phyloP scores from a whole-genome alignment of 2,888 invertebrate species.

The Xestobium rufovillosum region DNA sequence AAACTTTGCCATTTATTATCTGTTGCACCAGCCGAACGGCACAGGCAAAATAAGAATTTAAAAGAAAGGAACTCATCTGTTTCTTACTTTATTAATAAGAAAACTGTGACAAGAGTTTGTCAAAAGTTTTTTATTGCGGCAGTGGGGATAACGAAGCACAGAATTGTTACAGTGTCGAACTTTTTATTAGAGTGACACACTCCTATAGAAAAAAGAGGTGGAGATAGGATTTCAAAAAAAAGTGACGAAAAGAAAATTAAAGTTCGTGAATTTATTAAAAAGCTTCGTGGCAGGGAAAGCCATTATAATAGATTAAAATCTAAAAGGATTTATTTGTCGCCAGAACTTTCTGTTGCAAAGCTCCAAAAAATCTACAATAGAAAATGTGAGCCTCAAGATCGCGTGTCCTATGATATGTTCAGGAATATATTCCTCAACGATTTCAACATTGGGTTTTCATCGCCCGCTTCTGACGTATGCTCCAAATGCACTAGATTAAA shows the following conservation, averaged over 20 bases:
- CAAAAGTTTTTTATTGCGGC: constrained; percentile 7
- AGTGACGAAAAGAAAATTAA: background rate
- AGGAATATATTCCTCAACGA: constrained; percentile 16
- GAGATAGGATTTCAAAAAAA: background rate
- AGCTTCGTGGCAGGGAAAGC: background rate
- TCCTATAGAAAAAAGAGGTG: background rate
- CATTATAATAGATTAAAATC: constrained; percentile 1
- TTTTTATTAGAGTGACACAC: background rate
- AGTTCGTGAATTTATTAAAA: background rate
- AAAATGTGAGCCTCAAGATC: constrained; percentile 22
- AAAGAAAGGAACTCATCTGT: constrained; percentile 8
- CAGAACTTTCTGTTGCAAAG: constrained; percentile 11
- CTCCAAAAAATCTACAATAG: constrained; percentile 26
- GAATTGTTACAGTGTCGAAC: constrained; percentile 1
- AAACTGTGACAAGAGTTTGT: constrained; percentile 9
- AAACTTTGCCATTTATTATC: constrained; percentile 7
- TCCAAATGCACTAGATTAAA: constrained; percentile 15
- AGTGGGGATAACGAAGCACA: background rate
- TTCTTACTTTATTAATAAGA: constrained; percentile 5
- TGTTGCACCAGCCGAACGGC: constrained; percentile 5
- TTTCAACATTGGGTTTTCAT: constrained; percentile 23
- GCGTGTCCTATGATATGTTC: constrained; percentile 21
- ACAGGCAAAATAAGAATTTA: constrained; percentile 2
- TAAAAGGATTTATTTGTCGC: background rate
- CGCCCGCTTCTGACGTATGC: constrained; percentile 19